Percentiles rank a stretch among this genome's conserved stretches.
phyloP scores from a whole-genome alignment of 2,888 invertebrate genomes.

The Orthosia gracilis region DNA sequence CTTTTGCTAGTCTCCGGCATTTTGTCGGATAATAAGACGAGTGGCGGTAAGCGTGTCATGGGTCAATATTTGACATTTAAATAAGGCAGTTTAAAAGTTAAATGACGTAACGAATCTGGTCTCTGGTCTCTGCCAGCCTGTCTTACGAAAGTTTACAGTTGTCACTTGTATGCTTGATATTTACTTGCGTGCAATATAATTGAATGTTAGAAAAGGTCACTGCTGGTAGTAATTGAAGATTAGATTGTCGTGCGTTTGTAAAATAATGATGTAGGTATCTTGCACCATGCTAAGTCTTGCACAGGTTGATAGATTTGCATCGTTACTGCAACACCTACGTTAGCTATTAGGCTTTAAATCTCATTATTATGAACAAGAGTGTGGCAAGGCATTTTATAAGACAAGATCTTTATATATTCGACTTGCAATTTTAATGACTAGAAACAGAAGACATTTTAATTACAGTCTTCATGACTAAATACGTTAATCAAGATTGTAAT shows the following conservation, averaged over 20 bases:
- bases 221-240: constrained; percentile 76
- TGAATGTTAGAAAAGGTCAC: constrained; percentile 79
- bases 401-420: neutral
- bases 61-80: constrained; percentile 90
- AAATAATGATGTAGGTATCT: constrained; percentile 70
- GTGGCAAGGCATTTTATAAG: neutral
- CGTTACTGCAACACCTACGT: constrained; percentile 27
- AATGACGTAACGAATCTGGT: constrained; percentile 77
- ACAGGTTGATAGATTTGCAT: constrained; percentile 48
- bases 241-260: constrained; percentile 72
- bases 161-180: constrained; percentile 81
- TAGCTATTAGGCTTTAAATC: neutral
- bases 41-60: constrained; percentile 81
- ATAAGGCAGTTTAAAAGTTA: constrained; percentile 71
- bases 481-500: constrained; percentile 42
- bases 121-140: constrained; percentile 63
- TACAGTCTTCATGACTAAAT: constrained; percentile 3
- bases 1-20: constrained; percentile 37
- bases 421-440: neutral
- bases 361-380: neutral
- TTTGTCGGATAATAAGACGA: constrained; percentile 71
- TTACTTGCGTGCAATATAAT: constrained; percentile 81
- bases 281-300: constrained; percentile 35
- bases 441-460: neutral
- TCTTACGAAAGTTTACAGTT: constrained; percentile 80